Conservation (phyloP, 2,113 vertebrate species). For the Sterrhoptilus dennistouni region DNA sequence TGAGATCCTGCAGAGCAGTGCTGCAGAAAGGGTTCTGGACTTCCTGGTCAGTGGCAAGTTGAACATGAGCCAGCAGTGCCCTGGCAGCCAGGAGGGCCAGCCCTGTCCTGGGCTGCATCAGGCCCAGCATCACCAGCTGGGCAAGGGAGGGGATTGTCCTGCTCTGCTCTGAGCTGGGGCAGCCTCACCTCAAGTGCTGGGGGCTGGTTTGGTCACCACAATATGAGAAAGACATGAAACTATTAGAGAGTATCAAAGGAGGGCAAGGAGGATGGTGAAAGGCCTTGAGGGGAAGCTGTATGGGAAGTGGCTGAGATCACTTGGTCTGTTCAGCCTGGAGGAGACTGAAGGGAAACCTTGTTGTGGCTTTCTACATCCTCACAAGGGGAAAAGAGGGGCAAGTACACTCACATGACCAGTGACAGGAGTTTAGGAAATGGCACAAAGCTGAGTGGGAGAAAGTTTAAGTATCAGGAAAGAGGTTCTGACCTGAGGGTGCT, state of each 20-base stretch:
- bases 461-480: neutral
- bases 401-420: neutral
- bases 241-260: neutral
- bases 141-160: neutral
- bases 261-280: fast-evolving
- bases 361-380: neutral
- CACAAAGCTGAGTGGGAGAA: neutral
- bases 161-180: neutral
- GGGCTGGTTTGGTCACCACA: fast-evolving
- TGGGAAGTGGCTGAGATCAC: neutral
- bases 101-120: fast-evolving
- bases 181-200: neutral
- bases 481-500: neutral
- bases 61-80: neutral
- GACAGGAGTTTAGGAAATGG: neutral
- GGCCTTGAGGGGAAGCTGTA: fast-evolving
- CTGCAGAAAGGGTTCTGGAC: fast-evolving
- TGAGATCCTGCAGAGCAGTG: neutral
- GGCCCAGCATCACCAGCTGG: fast-evolving
- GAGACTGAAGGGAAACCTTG: neutral
- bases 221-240: no score
- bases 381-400: neutral
- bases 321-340: neutral
- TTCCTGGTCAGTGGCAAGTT: fast-evolving
- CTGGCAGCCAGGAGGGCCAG: neutral